These are phyloP conservation scores for Poliocrania exsul DNA, from an alignment of 2,797 vertebrate species.

Conservation along the genomic window DNA sequence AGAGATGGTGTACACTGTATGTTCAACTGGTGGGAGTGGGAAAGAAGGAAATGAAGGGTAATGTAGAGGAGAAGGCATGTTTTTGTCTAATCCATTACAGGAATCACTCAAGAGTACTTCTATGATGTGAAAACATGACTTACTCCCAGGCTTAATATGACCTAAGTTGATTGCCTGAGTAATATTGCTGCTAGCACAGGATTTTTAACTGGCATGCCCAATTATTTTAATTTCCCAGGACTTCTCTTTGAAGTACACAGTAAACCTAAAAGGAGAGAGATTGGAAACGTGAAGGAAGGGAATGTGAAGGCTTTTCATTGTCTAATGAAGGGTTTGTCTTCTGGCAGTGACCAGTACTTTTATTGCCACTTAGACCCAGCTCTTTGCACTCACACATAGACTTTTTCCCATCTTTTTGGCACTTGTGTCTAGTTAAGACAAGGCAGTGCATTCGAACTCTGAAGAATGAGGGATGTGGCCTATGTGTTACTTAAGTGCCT, in stretches of 20 bases:
- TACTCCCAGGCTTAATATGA: neutral
- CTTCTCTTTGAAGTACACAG: neutral
- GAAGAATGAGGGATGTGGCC: neutral
- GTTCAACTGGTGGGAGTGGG: neutral
- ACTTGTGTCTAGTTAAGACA: neutral
- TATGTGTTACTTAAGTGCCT: neutral
- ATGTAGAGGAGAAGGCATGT: neutral
- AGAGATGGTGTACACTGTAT: neutral
- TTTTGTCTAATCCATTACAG: neutral
- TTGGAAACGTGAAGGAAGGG: neutral
- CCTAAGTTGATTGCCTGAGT: neutral
- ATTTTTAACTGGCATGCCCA: neutral
- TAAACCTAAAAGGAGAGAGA: neutral
- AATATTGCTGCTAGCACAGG: neutral
- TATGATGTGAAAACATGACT: neutral
- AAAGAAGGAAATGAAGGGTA: neutral
- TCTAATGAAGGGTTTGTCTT: neutral
- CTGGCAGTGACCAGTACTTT: neutral
- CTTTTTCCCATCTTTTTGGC: neutral
- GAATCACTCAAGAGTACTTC: neutral
- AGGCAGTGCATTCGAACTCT: neutral
- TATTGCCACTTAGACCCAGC: neutral
- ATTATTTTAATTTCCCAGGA: neutral
- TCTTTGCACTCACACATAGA: neutral
- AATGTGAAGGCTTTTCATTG: neutral